Evolutionary conservation across 2,113 vertebrate genomes (phyloP), one percentile per base, ranked within the genome.

Genomic region (Strix uralensis): DNA sequence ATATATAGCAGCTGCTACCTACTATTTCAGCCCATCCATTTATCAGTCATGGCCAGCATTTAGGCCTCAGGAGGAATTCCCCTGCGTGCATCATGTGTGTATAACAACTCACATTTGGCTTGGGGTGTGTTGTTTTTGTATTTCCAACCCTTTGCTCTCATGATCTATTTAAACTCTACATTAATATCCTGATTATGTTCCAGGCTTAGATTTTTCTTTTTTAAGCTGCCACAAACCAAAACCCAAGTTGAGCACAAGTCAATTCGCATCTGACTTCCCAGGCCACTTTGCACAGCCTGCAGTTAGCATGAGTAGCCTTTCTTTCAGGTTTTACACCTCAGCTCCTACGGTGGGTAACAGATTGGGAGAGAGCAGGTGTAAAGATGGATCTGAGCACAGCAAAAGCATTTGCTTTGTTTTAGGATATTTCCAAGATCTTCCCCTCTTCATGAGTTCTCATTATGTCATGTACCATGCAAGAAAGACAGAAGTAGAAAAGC

Each of bases 381-480:
- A 70, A 73, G 69, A 55, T 3, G 12, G 51, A 44, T 36, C n/a
- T 8, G 16, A 67, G 47, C 17, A 54, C 3, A 34, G 61, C 25
- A 27, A 54, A 65, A 58, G 16, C 27, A 40, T 38, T 57, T 40
- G 8, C 29, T 84, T 70, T 52, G 15, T 6, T 40, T 34, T 40
- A 58, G n/a, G 47, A 2, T 5, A 42, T 57, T 69, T 51, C 61
- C 11, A 32, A 88, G 29, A 51, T 11, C 51, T 49, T 71, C 30
- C 20, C 21, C 32, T 61, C n/a, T 34, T 84, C 0, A 0, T 6
- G 22, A 86, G 59, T 13, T 58, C 42, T 77, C 47, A 66, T 22
- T 34, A 18, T 2, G 4, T 18, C 61, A 51, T 0, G 0, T 30
- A 58, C 34, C 42, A 40, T 0, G 0, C 23, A 49, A 69, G 70